Percentiles rank a stretch among this genome's conserved stretches.
Evolutionary conservation across 2,888 invertebrate species (phyloP).

Genomic region (Drosophila cognata): DNA sequence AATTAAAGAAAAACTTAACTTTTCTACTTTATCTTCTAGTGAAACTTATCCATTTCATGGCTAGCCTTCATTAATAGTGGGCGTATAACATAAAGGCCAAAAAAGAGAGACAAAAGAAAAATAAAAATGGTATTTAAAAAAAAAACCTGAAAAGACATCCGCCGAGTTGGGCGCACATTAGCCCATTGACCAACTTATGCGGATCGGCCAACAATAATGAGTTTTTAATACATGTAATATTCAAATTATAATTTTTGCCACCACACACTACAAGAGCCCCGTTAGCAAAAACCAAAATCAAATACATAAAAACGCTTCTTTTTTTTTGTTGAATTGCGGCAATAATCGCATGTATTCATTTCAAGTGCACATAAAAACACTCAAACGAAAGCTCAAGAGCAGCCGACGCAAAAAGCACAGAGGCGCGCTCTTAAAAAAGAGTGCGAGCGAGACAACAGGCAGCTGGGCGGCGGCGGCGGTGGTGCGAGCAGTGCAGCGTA

Average conservation of each 20-base stretch:
- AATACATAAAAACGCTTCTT: constrained; percentile 53
- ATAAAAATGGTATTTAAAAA: constrained; percentile 1
- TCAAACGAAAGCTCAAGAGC: constrained; percentile 71
- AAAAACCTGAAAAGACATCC: constrained; percentile 48
- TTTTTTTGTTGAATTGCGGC: constrained; percentile 4
- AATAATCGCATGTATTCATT: constrained; percentile 78
- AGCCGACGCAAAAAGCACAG: constrained; percentile 47
- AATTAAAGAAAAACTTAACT: not conserved
- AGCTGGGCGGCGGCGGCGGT: constrained; percentile 12
- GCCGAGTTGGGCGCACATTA: constrained; percentile 59
- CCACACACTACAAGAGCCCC: constrained; percentile 17
- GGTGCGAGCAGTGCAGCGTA: constrained; percentile 54
- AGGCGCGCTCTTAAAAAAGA: constrained; percentile 63
- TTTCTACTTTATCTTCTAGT: not conserved
- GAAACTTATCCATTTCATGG: constrained; percentile 17
- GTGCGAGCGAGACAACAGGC: constrained; percentile 28
- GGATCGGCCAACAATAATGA: constrained; percentile 66
- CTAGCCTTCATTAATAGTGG: constrained; percentile 32
- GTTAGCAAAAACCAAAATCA: constrained; percentile 63
- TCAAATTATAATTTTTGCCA: constrained; percentile 69
- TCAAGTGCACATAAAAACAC: constrained; percentile 73
- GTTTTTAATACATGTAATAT: constrained; percentile 80
- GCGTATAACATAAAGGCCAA: constrained; percentile 15
- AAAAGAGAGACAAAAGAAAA: not conserved
- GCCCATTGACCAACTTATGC: constrained; percentile 74